Evolutionary conservation across 2,113 vertebrate species (phyloP).

Genomic region (Cottus gobio): DNA sequence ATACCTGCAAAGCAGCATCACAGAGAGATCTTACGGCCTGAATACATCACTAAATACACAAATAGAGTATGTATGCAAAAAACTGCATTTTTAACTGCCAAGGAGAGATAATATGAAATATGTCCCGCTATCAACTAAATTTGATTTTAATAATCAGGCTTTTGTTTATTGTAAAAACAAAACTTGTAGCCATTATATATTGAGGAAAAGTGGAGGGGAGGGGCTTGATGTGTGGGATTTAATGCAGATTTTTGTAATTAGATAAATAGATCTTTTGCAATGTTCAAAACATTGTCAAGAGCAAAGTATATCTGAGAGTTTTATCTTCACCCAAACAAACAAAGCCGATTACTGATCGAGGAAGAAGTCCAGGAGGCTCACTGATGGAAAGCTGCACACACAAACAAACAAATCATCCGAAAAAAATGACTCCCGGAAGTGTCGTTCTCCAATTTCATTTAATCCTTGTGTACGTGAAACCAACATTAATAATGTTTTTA

Average conservation of each 20-base stretch:
- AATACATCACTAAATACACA: not conserved
- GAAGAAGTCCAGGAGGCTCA: not conserved
- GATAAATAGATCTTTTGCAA: not conserved
- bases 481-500: constrained; percentile 15
- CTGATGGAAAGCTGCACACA: not conserved
- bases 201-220: no score
- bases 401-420: constrained; percentile 7
- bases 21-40: no score
- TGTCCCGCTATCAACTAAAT: not conserved
- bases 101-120: not conserved
- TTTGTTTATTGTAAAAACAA: not conserved
- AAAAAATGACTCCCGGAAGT: constrained; percentile 6
- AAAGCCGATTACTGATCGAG: not conserved
- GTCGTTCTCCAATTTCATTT: not conserved
- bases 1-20: no score
- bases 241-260: not conserved
- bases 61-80: not conserved
- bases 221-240: not conserved
- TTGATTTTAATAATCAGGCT: not conserved
- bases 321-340: not conserved
- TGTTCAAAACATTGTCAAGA: not conserved
- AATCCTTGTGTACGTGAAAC: not conserved
- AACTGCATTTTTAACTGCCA: not conserved
- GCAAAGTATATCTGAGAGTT: not conserved
- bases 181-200: not conserved